These are phyloP conservation scores for Ispidina lecontei DNA, from an alignment of 2,797 vertebrate species.

Conservation along the genomic window DNA sequence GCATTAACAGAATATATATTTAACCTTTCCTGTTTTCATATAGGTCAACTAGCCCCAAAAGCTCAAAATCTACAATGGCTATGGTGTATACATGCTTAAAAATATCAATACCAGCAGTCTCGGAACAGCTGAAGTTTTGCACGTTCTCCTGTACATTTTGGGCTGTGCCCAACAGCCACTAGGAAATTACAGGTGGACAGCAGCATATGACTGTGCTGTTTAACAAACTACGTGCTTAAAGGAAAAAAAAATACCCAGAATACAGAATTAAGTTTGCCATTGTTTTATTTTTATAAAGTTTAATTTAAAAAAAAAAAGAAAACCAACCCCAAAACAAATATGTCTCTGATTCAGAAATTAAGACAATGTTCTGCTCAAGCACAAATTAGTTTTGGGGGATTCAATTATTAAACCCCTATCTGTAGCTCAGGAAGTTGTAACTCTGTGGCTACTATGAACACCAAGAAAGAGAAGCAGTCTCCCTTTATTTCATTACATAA, in stretches of 20 bases:
- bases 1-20: neutral
- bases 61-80: neutral
- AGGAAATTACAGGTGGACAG: neutral
- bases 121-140: neutral
- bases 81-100: neutral
- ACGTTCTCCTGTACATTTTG: rapidly evolving
- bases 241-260: neutral
- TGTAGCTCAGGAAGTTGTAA: neutral
- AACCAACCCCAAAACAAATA: too few relatives aligned
- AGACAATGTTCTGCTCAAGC: neutral
- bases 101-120: neutral
- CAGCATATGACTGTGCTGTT: neutral
- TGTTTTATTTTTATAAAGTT: neutral
- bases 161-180: neutral
- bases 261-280: neutral
- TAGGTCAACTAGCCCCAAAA: neutral
- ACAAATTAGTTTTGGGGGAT: neutral
- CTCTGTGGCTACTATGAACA: neutral
- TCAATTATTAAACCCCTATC: neutral
- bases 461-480: neutral
- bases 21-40: neutral
- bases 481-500: neutral
- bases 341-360: neutral
- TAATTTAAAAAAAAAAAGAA: neutral
- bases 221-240: neutral